These are phyloP conservation scores for Microcebus tavaratra DNA, from an alignment of 2,113 vertebrate species.

Conservation along the genomic window DNA sequence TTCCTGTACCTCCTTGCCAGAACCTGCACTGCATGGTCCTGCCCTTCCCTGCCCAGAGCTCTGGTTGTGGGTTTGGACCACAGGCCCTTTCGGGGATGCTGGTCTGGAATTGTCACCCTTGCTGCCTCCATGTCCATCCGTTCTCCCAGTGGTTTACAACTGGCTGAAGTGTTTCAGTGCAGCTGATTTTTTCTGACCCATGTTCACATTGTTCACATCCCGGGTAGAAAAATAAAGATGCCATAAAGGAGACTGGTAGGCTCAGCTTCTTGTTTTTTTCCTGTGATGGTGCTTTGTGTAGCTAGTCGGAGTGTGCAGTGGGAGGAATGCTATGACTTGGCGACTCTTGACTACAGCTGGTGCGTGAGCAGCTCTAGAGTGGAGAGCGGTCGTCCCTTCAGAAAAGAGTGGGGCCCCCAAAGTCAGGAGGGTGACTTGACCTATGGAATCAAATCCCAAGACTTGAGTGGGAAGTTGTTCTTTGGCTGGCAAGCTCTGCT, in stretches of 20 bases:
- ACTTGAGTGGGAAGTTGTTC: neutral
- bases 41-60: neutral
- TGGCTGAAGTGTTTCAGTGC: slow-evolving; percentile 4
- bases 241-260: neutral
- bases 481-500: neutral
- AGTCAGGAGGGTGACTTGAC: neutral
- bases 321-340: too few relatives aligned
- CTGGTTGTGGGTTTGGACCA: neutral
- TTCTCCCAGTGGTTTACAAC: neutral
- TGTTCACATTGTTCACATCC: slow-evolving; percentile 3
- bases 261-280: neutral
- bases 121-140: neutral
- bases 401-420: neutral
- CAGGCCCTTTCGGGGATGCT: neutral
- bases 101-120: neutral
- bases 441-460: neutral
- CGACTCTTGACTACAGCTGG: neutral
- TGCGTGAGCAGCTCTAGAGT: neutral
- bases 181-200: neutral
- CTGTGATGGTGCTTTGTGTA: neutral
- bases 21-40: slow-evolving; percentile 34
- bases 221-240: slow-evolving; percentile 73
- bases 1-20: neutral
- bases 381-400: neutral
- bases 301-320: rapidly evolving